Conservation (phyloP, 2,797 vertebrate species). For the Xiphorhynchus erythropygius region DNA sequence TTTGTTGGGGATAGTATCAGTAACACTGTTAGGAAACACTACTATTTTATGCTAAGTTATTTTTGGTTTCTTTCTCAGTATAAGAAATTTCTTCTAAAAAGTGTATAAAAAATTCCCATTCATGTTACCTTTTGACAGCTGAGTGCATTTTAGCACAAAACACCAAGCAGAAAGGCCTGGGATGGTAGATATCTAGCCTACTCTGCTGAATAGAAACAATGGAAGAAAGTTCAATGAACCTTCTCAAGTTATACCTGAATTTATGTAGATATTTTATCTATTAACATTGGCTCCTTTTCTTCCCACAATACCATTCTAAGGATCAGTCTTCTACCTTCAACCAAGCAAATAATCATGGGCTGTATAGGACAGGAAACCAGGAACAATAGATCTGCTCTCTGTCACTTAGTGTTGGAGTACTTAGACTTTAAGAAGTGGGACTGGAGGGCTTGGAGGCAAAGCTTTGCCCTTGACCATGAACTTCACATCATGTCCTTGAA, state of each 20-base stretch:
- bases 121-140: rapidly evolving
- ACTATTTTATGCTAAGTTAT: not conserved
- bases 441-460: not conserved
- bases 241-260: not conserved
- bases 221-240: not conserved
- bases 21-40: not conserved
- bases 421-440: not conserved
- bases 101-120: not conserved
- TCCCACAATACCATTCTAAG: not conserved
- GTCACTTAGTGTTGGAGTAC: rapidly evolving
- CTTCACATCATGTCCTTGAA: not conserved
- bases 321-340: not conserved
- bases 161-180: not conserved
- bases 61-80: not conserved
- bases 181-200: not conserved
- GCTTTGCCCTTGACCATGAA: not conserved
- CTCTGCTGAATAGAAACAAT: not conserved
- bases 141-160: not conserved
- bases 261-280: not conserved
- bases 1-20: not conserved
- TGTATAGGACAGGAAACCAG: not conserved
- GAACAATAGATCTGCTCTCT: not conserved
- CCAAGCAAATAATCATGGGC: not conserved
- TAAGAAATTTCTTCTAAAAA: not conserved
- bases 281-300: not conserved